Evolutionary conservation across 2,888 invertebrate species (phyloP).

Genomic region (Agrotis segetum): DNA sequence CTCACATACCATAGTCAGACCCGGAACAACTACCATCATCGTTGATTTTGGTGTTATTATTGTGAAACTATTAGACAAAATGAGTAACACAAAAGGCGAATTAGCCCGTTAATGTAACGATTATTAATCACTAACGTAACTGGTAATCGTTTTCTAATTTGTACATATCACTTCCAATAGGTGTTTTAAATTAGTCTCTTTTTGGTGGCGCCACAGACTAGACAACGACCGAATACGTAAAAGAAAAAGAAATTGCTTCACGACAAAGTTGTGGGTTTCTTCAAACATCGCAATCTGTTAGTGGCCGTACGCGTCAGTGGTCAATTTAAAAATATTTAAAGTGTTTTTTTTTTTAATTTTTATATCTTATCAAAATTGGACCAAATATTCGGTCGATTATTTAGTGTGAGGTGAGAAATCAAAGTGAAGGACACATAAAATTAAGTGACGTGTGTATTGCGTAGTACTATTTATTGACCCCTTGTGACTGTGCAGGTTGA

Average conservation of each 20-base stretch:
- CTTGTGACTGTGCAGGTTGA: conserved; percentile 86
- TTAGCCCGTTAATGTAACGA: conserved; percentile 23
- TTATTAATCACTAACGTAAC: conserved; percentile 32
- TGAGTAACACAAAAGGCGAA: conserved; percentile 2
- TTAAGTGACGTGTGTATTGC: background rate
- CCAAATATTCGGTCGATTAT: background rate
- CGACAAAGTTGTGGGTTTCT: conserved; percentile 37
- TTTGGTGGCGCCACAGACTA: conserved; percentile 22
- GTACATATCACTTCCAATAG: conserved; percentile 38
- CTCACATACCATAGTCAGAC: no score
- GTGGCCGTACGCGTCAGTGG: conserved; percentile 38
- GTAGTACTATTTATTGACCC: conserved; percentile 9
- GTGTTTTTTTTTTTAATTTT: conserved; percentile 30
- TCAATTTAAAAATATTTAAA: conserved; percentile 35
- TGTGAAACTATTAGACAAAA: background rate
- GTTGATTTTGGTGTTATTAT: background rate
- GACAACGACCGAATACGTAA: conserved; percentile 32
- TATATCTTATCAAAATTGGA: conserved; percentile 12
- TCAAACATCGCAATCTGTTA: conserved; percentile 38
- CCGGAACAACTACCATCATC: no score
- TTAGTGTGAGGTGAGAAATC: conserved; percentile 22
- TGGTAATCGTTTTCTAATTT: conserved; percentile 54
- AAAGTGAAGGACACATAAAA: conserved; percentile 13
- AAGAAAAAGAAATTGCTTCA: conserved; percentile 31
- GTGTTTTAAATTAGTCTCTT: conserved; percentile 43